Conservation (phyloP, 2,888 invertebrate genomes). For the Drosophila robusta region DNA sequence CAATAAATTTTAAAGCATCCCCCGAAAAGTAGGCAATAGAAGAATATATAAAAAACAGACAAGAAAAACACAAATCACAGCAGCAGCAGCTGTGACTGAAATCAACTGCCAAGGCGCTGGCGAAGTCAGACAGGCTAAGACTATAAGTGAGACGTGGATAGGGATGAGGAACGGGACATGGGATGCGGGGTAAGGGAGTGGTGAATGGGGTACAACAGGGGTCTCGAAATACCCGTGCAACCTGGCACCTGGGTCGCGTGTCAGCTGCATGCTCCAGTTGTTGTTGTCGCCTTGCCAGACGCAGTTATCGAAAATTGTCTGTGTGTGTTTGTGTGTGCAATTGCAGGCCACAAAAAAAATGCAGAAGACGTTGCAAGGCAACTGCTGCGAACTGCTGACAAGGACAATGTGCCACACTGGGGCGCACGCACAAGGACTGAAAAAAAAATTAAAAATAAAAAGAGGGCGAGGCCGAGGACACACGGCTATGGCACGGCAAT, state of each 20-base stretch:
- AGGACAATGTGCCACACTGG: constrained; percentile 49
- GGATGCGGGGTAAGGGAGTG: no score
- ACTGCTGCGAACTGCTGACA: constrained; percentile 48
- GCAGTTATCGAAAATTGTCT: constrained; percentile 29
- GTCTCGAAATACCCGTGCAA: neutral
- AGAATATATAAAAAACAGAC: constrained; percentile 22
- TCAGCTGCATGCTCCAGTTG: constrained; percentile 38
- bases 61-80: constrained; percentile 66
- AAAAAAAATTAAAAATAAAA: constrained; percentile 2
- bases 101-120: constrained; percentile 75
- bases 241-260: constrained; percentile 39
- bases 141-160: constrained; percentile 35
- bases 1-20: constrained; percentile 64
- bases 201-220: constrained; percentile 1
- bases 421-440: constrained; percentile 28
- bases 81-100: constrained; percentile 76
- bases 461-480: constrained; percentile 19
- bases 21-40: constrained; percentile 36
- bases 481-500: constrained; percentile 41
- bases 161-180: constrained; percentile 5
- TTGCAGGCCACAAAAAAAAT: constrained; percentile 68
- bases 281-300: constrained; percentile 40
- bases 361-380: constrained; percentile 55
- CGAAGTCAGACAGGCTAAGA: constrained; percentile 49
- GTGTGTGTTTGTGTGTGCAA: constrained; percentile 24